Evolutionary conservation across 2,797 vertebrate species (phyloP).

Genomic region (Delichon dasypus): DNA sequence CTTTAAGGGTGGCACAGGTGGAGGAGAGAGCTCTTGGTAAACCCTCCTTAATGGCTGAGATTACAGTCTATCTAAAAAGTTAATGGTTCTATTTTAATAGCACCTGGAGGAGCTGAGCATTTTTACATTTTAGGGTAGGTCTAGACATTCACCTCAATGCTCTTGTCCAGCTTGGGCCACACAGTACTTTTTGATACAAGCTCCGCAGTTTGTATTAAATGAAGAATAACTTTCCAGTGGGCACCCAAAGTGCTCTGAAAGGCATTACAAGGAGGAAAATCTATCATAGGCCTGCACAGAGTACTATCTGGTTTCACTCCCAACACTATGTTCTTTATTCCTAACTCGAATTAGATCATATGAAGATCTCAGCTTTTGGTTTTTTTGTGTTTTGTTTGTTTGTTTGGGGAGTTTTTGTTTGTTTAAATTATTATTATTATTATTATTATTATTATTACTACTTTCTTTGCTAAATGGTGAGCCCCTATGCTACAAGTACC

Average conservation of each 20-base stretch:
- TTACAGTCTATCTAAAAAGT: neutral
- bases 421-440: too few species aligned
- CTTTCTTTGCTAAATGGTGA: neutral
- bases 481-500: neutral
- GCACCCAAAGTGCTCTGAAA: neutral
- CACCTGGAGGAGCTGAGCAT: neutral
- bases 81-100: neutral
- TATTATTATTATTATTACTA: neutral
- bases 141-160: neutral
- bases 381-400: neutral
- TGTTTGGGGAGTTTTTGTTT: neutral
- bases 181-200: neutral
- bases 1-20: neutral
- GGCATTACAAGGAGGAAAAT: neutral
- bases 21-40: fast-evolving
- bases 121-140: neutral
- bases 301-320: neutral
- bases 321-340: neutral
- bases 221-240: neutral
- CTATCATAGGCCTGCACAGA: neutral
- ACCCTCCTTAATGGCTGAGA: neutral
- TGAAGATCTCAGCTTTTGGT: neutral
- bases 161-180: neutral
- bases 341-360: neutral
- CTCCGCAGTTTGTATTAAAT: neutral